These are phyloP conservation scores for Catostylus mosaicus DNA, from an alignment of 30 jellyfish, hydroid and myxozoan species.

Conservation along the genomic window DNA sequence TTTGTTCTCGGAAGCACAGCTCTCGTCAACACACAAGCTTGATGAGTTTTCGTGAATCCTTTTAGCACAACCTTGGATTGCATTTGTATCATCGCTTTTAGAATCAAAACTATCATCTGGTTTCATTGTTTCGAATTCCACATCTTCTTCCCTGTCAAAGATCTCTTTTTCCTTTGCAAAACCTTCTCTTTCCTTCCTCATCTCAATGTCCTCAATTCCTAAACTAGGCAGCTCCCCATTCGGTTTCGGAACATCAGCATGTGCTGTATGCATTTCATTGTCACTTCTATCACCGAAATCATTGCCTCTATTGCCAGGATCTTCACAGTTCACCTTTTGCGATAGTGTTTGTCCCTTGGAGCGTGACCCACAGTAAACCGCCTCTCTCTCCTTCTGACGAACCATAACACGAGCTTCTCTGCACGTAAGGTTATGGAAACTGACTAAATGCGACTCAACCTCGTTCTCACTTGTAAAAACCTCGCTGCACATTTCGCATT, in stretches of 20 bases:
- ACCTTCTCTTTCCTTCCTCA: too few species aligned
- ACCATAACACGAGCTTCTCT: slow-evolving; percentile 53
- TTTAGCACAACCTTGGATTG: neutral
- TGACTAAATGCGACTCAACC: slow-evolving; percentile 30
- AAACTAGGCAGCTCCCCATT: too few species aligned
- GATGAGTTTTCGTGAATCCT: neutral
- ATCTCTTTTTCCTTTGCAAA: too few species aligned
- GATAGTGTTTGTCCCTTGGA: neutral
- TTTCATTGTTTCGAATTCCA: too few species aligned
- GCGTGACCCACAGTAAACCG: slow-evolving; percentile 22
- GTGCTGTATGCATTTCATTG: neutral
- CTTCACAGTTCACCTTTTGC: neutral
- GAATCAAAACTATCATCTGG: too few species aligned
- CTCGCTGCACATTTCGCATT: slow-evolving; percentile 45
- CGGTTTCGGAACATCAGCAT: neutral
- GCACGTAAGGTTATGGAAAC: slow-evolving; percentile 6
- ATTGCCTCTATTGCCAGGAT: neutral
- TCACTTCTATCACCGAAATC: neutral
- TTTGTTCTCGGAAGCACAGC: neutral
- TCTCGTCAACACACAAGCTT: neutral
- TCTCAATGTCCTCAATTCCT: too few species aligned
- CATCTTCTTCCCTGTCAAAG: too few species aligned
- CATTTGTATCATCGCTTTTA: too few species aligned
- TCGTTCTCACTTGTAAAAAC: slow-evolving; percentile 29
- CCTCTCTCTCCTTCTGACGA: slow-evolving; percentile 53